phyloP scores from a whole-genome alignment of 2,797 vertebrate species.

The Gymnothorax javanicus region DNA sequence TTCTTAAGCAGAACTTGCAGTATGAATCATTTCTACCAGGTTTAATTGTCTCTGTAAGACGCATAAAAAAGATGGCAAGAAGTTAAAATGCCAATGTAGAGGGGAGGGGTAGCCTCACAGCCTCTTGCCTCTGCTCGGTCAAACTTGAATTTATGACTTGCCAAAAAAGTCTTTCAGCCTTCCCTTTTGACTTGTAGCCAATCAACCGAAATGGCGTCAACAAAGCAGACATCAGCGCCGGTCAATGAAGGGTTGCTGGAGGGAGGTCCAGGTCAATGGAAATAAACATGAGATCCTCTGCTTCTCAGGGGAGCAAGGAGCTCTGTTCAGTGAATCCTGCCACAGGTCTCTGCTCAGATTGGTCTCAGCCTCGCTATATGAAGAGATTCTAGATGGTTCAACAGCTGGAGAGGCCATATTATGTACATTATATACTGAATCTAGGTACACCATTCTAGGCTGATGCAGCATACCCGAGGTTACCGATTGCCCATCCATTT shows the following conservation, averaged over 20 bases:
- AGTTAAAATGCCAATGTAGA: too few species aligned
- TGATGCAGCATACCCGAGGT: background rate
- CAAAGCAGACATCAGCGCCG: conserved; percentile 50
- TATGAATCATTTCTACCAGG: too few species aligned
- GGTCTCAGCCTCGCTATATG: background rate
- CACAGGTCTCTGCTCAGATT: background rate
- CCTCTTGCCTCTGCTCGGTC: conserved; percentile 26
- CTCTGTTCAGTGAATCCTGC: background rate
- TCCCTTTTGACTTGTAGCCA: conserved; percentile 43
- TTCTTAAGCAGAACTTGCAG: background rate
- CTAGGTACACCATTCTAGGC: background rate
- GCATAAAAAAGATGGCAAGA: background rate
- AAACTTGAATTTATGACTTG: conserved; percentile 60
- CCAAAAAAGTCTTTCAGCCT: conserved; percentile 48
- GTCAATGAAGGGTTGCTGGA: conserved; percentile 52
- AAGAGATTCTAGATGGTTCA: background rate
- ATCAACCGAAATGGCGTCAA: conserved; percentile 51
- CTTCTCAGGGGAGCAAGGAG: background rate
- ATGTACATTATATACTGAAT: background rate
- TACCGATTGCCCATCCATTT: too few species aligned
- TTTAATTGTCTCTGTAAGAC: background rate
- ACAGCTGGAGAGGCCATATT: background rate
- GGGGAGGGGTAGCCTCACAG: background rate
- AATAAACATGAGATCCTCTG: conserved; percentile 4
- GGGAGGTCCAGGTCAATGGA: conserved; percentile 49